Evolutionary conservation across 2,797 vertebrate species (phyloP).

Genomic region (Lophotriccus pileatus): DNA sequence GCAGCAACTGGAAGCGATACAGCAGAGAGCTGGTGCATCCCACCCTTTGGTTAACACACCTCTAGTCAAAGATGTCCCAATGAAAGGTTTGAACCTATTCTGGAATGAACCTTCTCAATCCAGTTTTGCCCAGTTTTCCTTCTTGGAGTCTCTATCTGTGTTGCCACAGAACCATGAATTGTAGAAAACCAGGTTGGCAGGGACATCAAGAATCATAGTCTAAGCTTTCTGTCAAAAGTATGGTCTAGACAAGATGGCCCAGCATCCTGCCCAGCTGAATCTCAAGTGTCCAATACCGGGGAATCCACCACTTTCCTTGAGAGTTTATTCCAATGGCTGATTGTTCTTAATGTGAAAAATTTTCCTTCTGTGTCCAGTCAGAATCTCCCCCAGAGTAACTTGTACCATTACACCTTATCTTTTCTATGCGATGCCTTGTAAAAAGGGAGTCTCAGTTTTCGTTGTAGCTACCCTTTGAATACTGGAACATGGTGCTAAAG

Average conservation of each 20-base stretch:
- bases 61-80: not conserved
- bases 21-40: not conserved
- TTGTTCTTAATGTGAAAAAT: not conserved
- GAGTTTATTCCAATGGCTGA: not conserved
- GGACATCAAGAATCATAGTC: not conserved
- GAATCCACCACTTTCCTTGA: not conserved
- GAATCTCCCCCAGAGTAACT: not conserved
- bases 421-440: not conserved
- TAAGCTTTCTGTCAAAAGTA: not conserved
- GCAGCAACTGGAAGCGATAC: not conserved
- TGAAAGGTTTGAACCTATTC: not conserved
- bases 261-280: not conserved
- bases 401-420: not conserved
- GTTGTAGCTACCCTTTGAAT: not conserved
- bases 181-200: not conserved
- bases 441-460: not conserved
- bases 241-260: not conserved
- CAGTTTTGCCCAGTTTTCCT: not conserved
- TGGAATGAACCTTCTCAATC: not conserved
- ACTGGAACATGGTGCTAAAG: not conserved
- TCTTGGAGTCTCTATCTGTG: not conserved
- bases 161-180: not conserved
- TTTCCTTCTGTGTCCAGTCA: not conserved
- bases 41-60: not conserved
- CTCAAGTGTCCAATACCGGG: fast-evolving